Percentiles rank a stretch among this genome's conserved stretches.
phyloP scores from a whole-genome alignment of 2,113 vertebrate genomes.

The Montifringilla adamsi region DNA sequence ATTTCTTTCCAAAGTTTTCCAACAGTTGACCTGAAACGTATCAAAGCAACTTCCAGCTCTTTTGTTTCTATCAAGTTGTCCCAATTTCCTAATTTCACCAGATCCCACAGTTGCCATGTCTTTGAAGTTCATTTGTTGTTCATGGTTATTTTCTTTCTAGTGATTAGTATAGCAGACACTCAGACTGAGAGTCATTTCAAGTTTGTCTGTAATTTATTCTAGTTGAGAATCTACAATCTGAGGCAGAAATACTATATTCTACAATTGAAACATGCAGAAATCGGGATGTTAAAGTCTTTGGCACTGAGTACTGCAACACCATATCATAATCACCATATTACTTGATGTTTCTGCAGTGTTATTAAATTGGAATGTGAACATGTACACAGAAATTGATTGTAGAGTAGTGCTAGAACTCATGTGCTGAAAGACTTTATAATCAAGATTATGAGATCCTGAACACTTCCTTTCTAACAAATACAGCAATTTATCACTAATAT shows the following conservation, averaged over 20 bases:
- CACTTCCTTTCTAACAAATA: background rate
- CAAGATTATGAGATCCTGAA: background rate
- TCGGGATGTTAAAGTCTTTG: background rate
- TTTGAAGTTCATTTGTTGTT: constrained; percentile 24
- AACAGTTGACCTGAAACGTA: constrained; percentile 33
- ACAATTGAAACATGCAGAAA: background rate
- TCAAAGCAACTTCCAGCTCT: background rate
- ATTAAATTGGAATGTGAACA: background rate
- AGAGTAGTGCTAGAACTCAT: background rate
- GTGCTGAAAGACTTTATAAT: background rate
- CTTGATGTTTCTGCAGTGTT: background rate
- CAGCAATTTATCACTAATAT: background rate
- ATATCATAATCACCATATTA: background rate
- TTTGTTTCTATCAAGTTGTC: background rate
- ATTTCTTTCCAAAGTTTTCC: constrained; percentile 42
- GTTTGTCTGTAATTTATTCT: background rate
- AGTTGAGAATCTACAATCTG: constrained; percentile 19
- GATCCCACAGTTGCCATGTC: background rate
- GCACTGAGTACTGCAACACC: background rate
- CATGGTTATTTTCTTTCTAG: background rate
- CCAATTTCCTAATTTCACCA: constrained; percentile 13
- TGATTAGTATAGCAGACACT: constrained; percentile 40
- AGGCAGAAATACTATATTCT: background rate
- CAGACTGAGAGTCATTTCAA: constrained; percentile 16
- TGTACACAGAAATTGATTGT: background rate